A percentile compares a stretch with the other conserved stretches of the same genome.
These are phyloP conservation scores for Cacatua alba DNA, from an alignment of 2,113 vertebrate species.

Conservation along the genomic window DNA sequence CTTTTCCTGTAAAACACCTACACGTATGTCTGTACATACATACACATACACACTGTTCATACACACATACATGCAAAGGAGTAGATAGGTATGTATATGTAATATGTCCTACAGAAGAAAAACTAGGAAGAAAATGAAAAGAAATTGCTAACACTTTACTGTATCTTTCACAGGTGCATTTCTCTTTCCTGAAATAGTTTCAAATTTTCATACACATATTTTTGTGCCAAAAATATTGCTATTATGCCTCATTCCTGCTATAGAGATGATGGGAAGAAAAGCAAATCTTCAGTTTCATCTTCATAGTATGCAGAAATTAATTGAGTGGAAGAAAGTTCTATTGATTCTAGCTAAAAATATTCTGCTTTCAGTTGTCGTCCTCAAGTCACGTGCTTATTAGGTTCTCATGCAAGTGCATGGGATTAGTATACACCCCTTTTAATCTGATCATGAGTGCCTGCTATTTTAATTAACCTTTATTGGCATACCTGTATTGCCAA, in stretches of 20 bases:
- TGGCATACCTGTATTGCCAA: not conserved
- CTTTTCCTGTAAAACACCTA: not conserved
- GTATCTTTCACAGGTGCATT: not conserved
- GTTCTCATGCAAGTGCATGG: conserved; percentile 5
- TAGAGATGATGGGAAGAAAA: conserved; percentile 8
- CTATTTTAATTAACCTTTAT: no score
- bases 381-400: conserved; percentile 35
- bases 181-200: not conserved
- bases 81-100: not conserved
- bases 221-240: not conserved
- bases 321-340: conserved; percentile 51
- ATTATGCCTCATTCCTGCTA: not conserved
- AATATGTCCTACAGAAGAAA: not conserved
- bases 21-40: not conserved
- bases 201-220: not conserved
- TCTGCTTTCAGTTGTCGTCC: conserved; percentile 23
- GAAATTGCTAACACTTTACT: not conserved
- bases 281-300: not conserved
- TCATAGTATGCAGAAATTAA: conserved; percentile 34
- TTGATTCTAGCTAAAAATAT: conserved; percentile 36
- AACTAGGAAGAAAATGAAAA: not conserved
- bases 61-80: not conserved
- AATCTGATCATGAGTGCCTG: not conserved
- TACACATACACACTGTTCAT: rapidly evolving
- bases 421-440: conserved; percentile 39